Evolutionary conservation across 2,113 vertebrate genomes (phyloP), one percentile per base, ranked within the genome.

Genomic region (Tupaia tana): DNA sequence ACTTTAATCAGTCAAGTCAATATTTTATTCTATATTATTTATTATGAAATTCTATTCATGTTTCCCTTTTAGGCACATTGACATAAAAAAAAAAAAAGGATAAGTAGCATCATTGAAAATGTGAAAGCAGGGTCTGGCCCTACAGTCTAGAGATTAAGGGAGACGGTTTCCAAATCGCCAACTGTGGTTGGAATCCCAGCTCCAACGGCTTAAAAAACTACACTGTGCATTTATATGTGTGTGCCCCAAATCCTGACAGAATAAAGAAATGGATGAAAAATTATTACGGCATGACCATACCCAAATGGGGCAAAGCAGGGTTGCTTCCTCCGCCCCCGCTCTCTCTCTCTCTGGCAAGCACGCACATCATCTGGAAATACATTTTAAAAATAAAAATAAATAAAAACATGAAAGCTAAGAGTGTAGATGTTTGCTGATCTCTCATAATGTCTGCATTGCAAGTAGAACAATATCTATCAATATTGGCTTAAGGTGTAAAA

Each of bases 91-190:
- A 66, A 75, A 69, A 90, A 61, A 31, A 15, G 14, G 34, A 15
- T 61, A 82, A 34, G n/a, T 7, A 43, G 20, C 54, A n/a, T 25
- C 74, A 87, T 70, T 84, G 89, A 67, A 96, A 92, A 83, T 29
- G 79, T 1, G 24, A 86, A 85, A 58, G 18, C 9, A 43, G 43
- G 43, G 43, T 43, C 43, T 43, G 43, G 43, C 43, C 43, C 43
- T 43, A 43, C 6, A 43, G 43, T 43, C 43, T 43, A 43, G 43
- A 43, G 43, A 43, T 43, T 43, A 43, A 43, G 43, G 43, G 43
- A 43, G 43, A 43, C 43, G 6, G 43, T 43, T 43, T 43, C 43
- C 6, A 43, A 43, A 43, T 43, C 4, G 43, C 43, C 43, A 43
- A 43, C 43, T 43, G 43, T 43, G 43, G 43, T 43, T 4, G 43